Conservation (phyloP, 2,888 invertebrate species). For the Epirrhoe alternata region DNA sequence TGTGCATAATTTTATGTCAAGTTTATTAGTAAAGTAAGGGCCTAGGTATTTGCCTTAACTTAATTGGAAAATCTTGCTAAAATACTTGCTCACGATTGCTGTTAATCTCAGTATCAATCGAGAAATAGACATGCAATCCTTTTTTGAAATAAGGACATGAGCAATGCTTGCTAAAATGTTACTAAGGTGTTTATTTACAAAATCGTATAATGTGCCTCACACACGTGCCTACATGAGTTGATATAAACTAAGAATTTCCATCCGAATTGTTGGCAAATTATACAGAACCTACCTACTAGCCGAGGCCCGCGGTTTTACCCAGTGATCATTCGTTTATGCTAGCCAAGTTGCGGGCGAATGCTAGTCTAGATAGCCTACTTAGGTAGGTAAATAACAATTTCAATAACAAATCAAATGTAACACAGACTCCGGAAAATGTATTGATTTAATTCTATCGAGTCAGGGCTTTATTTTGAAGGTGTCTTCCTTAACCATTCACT, state of each 20-base stretch:
- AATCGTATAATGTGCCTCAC: neutral
- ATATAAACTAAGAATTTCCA: neutral
- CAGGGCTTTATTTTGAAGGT: slow-evolving; percentile 1
- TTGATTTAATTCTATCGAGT: neutral
- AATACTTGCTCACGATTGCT: slow-evolving; percentile 40
- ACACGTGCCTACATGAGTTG: neutral
- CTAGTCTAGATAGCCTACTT: no score
- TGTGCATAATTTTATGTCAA: no score
- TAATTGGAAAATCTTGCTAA: slow-evolving; percentile 14
- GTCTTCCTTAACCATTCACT: slow-evolving; percentile 1
- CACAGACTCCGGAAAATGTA: neutral
- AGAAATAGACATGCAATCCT: slow-evolving; percentile 27
- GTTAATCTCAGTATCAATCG: slow-evolving; percentile 39
- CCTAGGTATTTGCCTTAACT: neutral
- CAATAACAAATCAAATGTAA: neutral
- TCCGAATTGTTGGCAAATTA: neutral
- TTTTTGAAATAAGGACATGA: slow-evolving; percentile 34
- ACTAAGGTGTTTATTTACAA: slow-evolving; percentile 6
- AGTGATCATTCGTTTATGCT: no score
- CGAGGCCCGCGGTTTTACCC: no score
- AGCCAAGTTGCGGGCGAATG: no score
- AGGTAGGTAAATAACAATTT: neutral
- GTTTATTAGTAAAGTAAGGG: no score
- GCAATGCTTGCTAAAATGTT: slow-evolving; percentile 20
- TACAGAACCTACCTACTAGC: neutral